phyloP scores from a whole-genome alignment of 2,888 invertebrate genomes.

The Hylaea fasciaria region DNA sequence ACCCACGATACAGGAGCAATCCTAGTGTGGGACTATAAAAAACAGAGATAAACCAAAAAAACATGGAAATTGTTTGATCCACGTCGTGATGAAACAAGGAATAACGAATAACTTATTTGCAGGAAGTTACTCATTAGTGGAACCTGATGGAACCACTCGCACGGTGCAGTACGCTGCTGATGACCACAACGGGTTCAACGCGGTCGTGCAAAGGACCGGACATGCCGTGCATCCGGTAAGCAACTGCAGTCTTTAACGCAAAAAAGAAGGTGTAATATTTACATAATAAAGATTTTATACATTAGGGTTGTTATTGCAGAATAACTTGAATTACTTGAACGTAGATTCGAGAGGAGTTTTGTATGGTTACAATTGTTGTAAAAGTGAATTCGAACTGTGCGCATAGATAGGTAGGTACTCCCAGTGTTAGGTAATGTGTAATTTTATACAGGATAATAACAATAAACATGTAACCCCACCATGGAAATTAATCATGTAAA shows the following conservation, averaged over 20 bases:
- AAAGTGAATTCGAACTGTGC: too few relatives aligned
- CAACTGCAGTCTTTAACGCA: background rate
- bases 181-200: conserved; percentile 89
- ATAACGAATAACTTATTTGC: conserved; percentile 29
- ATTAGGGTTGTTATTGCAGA: too few relatives aligned
- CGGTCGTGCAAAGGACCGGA: conserved; percentile 87
- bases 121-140: conserved; percentile 88
- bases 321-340: too few relatives aligned
- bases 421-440: too few relatives aligned
- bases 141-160: conserved; percentile 85
- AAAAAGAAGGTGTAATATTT: too few relatives aligned
- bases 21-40: too few relatives aligned
- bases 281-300: too few relatives aligned
- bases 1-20: too few relatives aligned
- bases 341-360: too few relatives aligned
- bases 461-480: background rate
- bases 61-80: background rate
- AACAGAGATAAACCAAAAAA: background rate
- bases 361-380: too few relatives aligned
- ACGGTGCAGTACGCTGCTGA: conserved; percentile 89
- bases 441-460: too few relatives aligned
- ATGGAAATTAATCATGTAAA: conserved; percentile 1
- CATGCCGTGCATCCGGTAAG: conserved; percentile 85
- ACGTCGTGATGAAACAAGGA: background rate
- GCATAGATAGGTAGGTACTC: too few relatives aligned